phyloP scores from a whole-genome alignment of 2,797 vertebrate species.

The Protosalanx chinensis region DNA sequence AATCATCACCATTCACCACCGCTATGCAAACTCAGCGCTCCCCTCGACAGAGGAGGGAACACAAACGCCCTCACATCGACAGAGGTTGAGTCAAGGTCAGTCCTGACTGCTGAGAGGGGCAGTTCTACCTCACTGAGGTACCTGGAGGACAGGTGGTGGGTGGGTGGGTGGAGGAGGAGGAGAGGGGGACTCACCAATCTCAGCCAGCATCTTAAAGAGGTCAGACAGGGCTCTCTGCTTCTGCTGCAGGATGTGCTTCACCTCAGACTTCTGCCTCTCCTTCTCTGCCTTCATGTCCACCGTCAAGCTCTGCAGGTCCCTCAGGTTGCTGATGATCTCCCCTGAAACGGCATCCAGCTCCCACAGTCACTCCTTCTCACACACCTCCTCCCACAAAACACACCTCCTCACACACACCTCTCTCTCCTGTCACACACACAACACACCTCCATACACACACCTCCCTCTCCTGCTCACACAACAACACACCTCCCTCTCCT shows the following conservation, averaged over 20 bases:
- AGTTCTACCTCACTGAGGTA: neutral
- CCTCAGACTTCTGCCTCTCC: slow-evolving; percentile 87
- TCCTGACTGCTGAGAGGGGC: neutral
- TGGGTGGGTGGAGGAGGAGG: neutral
- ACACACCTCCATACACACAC: no score
- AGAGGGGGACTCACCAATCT: slow-evolving; percentile 74
- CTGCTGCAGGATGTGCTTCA: slow-evolving; percentile 93
- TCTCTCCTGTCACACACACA: no score
- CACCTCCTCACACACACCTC: no score
- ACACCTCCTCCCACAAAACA: no score
- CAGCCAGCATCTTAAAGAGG: slow-evolving; percentile 89
- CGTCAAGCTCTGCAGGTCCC: slow-evolving; percentile 80
- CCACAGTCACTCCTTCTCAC: neutral
- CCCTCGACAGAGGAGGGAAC: no score
- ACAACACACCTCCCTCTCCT: no score
- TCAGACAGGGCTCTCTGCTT: slow-evolving; percentile 93
- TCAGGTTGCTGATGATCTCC: slow-evolving; percentile 80
- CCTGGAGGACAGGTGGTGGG: no score
- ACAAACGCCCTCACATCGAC: no score
- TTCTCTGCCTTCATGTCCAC: slow-evolving; percentile 80
- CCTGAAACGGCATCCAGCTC: slow-evolving; percentile 59
- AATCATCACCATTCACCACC: neutral
- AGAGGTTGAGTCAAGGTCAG: no score
- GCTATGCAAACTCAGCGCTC: neutral
- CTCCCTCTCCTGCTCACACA: no score